Evolutionary conservation across 2,888 invertebrate genomes (phyloP), one percentile per base, ranked within the genome.

Genomic region (Synanthedon vespiformis): DNA sequence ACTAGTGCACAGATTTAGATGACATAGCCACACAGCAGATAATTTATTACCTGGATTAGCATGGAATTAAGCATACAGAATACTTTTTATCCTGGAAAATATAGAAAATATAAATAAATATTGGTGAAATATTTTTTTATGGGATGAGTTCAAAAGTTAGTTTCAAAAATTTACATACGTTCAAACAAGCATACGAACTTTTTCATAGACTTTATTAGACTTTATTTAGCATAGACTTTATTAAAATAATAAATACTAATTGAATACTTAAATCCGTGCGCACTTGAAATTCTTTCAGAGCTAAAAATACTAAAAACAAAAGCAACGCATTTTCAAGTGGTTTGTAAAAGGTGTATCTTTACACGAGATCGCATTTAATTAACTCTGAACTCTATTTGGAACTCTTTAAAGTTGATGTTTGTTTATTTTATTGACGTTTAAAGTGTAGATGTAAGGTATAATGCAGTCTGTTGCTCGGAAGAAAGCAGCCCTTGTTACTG

Each of bases 401-500:
- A 6, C n/a, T 2, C 1, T 44, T 13, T 44, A 44, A 48, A 16
- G 48, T 48, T 11, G 12, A 48, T 16, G 4, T 44, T 44, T 14
- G 48, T 14, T 10, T 14, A 8, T 18, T 16, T 48, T 10, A 12
- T 5, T 48, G 16, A 2, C 18, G 11, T 13, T 48, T 49, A 47
- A n/a, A 18, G 50, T 51, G 49, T 41, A 40, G 52, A 54, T 55
- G 51, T 55, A 52, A 57, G 40, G 61, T 53, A 75, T 72, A 79
- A 73, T 68, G 74, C 68, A 62, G 69, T 68, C 73, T 79, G 72
- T 77, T 60, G 56, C 71, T 48, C 56, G 54, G 72, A 83, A 80
- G 81, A 84, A 80, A 77, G 83, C 77, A 65, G 56, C 70, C 73
- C 73, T 81, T 84, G 82, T 84, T 77, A 64, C 72, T 78, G 83